Conservation (phyloP, 2,113 vertebrate species). For the Myrmophylax atrothorax region DNA sequence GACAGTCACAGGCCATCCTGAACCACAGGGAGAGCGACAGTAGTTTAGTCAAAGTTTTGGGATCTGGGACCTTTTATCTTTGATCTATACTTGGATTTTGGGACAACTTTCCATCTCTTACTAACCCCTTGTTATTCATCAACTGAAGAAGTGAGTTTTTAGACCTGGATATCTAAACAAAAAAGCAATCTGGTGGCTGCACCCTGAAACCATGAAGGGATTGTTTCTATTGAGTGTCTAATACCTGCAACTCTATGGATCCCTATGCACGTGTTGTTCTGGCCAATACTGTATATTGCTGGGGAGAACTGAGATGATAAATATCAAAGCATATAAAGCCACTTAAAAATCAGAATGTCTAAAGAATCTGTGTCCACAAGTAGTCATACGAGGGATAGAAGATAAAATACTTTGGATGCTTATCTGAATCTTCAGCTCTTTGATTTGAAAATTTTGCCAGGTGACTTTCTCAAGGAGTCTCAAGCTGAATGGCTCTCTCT, state of each 20-base stretch:
- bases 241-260: not conserved
- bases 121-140: not conserved
- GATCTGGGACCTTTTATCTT: not conserved
- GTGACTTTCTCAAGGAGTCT: not conserved
- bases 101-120: not conserved
- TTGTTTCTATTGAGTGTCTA: not conserved
- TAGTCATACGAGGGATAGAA: not conserved
- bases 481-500: not conserved
- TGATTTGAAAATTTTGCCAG: not conserved
- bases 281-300: not conserved
- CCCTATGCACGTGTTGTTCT: not conserved
- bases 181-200: not conserved
- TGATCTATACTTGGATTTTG: not conserved
- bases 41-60: not conserved
- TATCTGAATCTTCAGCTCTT: not conserved
- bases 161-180: not conserved
- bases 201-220: not conserved
- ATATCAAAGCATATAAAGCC: not conserved
- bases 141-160: not conserved
- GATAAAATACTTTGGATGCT: not conserved
- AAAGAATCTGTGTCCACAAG: not conserved
- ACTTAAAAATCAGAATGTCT: not conserved
- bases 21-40: not conserved
- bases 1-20: too few species aligned
- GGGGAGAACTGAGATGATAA: not conserved